Evolutionary conservation across 2,888 invertebrate species (phyloP).

Genomic region (Coleophora flavipennella): DNA sequence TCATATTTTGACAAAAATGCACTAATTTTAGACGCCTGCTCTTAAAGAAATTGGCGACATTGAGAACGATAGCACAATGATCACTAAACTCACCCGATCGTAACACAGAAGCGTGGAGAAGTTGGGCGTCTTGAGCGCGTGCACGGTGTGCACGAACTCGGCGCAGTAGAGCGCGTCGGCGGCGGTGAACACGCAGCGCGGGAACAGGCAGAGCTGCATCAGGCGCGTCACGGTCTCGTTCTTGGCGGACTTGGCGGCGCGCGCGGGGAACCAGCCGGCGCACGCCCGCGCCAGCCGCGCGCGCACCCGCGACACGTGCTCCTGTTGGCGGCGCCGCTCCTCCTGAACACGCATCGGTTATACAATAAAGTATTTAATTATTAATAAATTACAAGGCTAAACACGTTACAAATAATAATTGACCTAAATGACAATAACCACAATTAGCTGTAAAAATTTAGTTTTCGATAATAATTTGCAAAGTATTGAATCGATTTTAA

Average conservation of each 20-base stretch:
- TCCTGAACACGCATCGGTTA: conserved; percentile 69
- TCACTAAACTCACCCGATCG: conserved; percentile 92
- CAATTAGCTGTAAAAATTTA: too few relatives aligned
- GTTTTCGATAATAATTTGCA: too few relatives aligned
- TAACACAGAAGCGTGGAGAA: conserved; percentile 98
- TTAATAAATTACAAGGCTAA: too few relatives aligned
- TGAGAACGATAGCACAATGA: too few relatives aligned
- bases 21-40: too few relatives aligned
- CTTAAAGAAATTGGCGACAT: too few relatives aligned
- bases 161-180: conserved; percentile 98
- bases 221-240: conserved; percentile 98
- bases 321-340: conserved; percentile 93
- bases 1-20: too few relatives aligned
- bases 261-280: conserved; percentile 87
- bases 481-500: too few relatives aligned
- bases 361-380: too few relatives aligned
- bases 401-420: too few relatives aligned
- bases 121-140: conserved; percentile 94
- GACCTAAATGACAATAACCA: too few relatives aligned
- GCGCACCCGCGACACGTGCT: conserved; percentile 93
- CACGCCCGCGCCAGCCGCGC: conserved; percentile 82
- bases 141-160: conserved; percentile 96
- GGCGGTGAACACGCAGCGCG: conserved; percentile 96
- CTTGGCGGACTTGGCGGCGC: conserved; percentile 90
- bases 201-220: conserved; percentile 96